phyloP scores from a whole-genome alignment of 1,140 invertebrate species.

The Fopius arisanus region DNA sequence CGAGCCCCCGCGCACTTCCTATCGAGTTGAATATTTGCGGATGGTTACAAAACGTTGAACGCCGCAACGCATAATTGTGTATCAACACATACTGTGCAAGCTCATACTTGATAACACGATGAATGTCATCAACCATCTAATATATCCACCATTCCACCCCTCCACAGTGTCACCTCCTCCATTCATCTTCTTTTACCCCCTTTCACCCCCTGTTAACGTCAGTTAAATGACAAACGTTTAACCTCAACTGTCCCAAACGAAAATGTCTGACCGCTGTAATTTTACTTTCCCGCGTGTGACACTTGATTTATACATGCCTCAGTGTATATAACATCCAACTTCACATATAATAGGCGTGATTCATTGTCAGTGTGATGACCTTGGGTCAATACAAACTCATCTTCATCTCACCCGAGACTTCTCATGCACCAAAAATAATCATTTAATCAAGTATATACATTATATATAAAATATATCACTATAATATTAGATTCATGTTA shows the following conservation, averaged over 20 bases:
- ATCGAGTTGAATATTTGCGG: background rate
- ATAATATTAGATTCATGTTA: no score
- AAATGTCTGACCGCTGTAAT: conserved; percentile 3
- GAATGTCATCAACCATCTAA: conserved; percentile 45
- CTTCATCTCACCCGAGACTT: no score
- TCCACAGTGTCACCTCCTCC: background rate
- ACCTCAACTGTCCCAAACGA: conserved; percentile 5
- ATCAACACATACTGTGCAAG: conserved; percentile 59
- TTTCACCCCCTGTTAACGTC: background rate
- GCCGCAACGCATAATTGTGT: conserved; percentile 64
- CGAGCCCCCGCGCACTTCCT: no score
- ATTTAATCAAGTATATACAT: no score
- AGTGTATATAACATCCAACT: background rate
- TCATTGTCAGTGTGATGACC: background rate
- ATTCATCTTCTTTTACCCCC: background rate
- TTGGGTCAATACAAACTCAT: background rate
- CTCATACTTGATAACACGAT: conserved; percentile 61
- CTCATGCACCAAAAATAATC: no score
- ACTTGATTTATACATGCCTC: background rate
- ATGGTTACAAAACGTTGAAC: conserved; percentile 41
- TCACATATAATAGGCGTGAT: background rate
- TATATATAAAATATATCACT: no score
- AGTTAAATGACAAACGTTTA: conserved; percentile 3
- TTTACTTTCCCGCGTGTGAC: background rate
- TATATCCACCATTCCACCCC: background rate